Base-by-base conservation (phyloP, 2,888 invertebrate species). In the Euplagia quadripunctaria region DNA sequence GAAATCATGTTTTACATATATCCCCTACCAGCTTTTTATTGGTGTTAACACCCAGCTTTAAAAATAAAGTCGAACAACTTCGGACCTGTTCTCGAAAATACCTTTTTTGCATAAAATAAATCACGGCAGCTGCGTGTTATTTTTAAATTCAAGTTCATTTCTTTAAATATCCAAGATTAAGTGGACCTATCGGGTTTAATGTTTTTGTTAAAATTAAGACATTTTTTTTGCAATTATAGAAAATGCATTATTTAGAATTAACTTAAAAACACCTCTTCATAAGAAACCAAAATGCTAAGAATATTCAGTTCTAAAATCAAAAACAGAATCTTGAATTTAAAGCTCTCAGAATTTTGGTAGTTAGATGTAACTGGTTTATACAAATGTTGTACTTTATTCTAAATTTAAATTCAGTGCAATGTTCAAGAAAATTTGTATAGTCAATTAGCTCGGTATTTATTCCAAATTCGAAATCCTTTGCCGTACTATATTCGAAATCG, bases 401-500 rank as follows among this genome's bases (percentile, higher is more conserved):
- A n/a, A 64, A 72, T 68, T 41, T 41, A 69, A 58, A 68, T 55
- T 46, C 6, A 52, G 41, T 67, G 16, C 52, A 52, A 42, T 17
- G 64, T 64, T 64, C 14, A 7, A 58, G 31, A 61, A 31, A 66
- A 20, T 31, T 7, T 20, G n/a, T 31, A 31, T 71, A 74, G 43
- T 58, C 76, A 2, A 31, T 76, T 74, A 77, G 80, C 64, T 78
- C 80, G 49, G 73, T 79, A 83, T 64, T 46, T 16, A 42, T 61
- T 78, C 72, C 72, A 72, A 82, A 86, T 84, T 85, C 77, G 82
- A 86, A 86, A 84, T 85, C 83, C 85, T 82, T 82, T 65, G 69
- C 79, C 82, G 87, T 88, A 86, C 88, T 85, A 87, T 86, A 90
- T 90, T 90, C 86, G 87, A 90, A 89, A 91, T 89, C 89, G 86